These are phyloP conservation scores for Columba janthina DNA, from an alignment of 2,113 vertebrate species.

Conservation along the genomic window DNA sequence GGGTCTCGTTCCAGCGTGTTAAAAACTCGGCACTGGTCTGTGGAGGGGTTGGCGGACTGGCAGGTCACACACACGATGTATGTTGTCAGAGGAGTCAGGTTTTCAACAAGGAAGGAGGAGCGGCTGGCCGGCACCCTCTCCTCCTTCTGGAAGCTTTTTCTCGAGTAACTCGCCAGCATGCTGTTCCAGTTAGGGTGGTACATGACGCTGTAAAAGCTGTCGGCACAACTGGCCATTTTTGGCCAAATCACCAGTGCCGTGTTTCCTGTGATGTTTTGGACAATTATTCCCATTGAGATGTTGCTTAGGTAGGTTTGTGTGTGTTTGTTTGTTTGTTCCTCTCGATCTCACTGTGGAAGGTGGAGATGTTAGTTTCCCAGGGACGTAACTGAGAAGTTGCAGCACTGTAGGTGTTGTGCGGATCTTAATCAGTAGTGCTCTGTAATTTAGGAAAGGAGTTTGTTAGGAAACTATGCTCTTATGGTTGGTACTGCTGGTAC, in stretches of 20 bases:
- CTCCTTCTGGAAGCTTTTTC: conserved; percentile 83
- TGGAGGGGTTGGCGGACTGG: conserved; percentile 81
- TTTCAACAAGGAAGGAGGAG: conserved; percentile 78
- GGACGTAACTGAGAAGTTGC: background rate
- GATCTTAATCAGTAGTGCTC: background rate
- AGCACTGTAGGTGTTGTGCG: background rate
- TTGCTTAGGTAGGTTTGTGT: background rate
- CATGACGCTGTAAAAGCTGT: conserved; percentile 90
- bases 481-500: background rate
- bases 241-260: conserved; percentile 84
- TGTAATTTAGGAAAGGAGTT: conserved; percentile 17
- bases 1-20: conserved; percentile 74
- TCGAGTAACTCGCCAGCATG: conserved; percentile 79
- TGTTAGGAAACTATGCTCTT: background rate
- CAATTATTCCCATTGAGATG: conserved; percentile 72
- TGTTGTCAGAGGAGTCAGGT: conserved; percentile 83
- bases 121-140: conserved; percentile 83
- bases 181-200: conserved; percentile 89
- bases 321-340: background rate
- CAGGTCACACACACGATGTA: conserved; percentile 89
- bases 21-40: conserved; percentile 86
- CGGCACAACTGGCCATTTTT: conserved; percentile 72
- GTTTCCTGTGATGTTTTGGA: conserved; percentile 84
- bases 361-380: background rate
- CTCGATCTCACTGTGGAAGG: background rate